These are phyloP conservation scores for Talpa occidentalis DNA, from an alignment of 2,113 vertebrate species.

Conservation along the genomic window DNA sequence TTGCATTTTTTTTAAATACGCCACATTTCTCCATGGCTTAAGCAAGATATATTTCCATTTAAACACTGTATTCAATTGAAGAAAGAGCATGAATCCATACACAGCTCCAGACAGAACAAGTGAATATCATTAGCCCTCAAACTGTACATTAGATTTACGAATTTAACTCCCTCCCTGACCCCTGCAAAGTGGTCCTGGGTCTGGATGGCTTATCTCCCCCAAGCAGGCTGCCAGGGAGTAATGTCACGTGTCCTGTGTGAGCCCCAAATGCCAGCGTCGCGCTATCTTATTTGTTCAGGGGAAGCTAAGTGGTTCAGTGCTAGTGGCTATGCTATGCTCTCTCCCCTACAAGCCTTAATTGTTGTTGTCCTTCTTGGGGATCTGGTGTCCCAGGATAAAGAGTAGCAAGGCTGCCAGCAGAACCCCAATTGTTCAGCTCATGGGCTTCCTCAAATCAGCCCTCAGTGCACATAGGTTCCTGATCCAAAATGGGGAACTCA, in stretches of 20 bases:
- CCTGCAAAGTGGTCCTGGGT: not conserved
- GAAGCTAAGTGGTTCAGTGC: not conserved
- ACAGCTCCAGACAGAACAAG: conserved; percentile 48
- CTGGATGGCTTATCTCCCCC: conserved; percentile 44
- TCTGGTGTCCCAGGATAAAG: not conserved
- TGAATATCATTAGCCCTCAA: conserved; percentile 3
- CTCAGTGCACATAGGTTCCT: not conserved
- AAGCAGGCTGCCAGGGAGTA: conserved; percentile 26
- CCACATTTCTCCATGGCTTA: conserved; percentile 38
- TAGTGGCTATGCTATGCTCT: not conserved
- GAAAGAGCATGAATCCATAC: conserved; percentile 36
- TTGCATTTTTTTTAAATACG: not conserved
- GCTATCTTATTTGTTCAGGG: conserved; percentile 55
- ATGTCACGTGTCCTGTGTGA: accelerated
- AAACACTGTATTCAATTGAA: conserved; percentile 14
- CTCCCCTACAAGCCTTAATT: conserved; percentile 38
- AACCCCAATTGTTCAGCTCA: not conserved
- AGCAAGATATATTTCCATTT: conserved; percentile 36
- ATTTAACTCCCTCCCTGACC: not conserved
- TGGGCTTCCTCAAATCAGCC: not conserved
- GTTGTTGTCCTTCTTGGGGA: conserved; percentile 28
- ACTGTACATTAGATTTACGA: conserved; percentile 52
- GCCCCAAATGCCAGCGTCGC: not conserved
- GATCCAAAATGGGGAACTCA: not conserved
- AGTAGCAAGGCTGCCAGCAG: not conserved